Evolutionary conservation across 2,797 vertebrate genomes (phyloP).

Genomic region (Chelon labrosus): DNA sequence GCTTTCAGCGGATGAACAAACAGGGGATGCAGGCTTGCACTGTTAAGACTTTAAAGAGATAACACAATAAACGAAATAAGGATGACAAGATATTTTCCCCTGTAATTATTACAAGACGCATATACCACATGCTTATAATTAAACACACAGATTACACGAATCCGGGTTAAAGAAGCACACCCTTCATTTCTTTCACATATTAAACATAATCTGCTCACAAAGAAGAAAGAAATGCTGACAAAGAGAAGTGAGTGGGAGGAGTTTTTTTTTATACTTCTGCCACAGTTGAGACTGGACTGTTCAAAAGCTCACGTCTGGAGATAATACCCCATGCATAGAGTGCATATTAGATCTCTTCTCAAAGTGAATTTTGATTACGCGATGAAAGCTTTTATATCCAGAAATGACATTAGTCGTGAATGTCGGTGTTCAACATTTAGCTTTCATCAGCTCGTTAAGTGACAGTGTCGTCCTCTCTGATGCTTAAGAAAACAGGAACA

Average conservation of each 20-base stretch:
- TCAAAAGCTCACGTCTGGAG: neutral
- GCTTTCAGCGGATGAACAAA: conserved; percentile 43
- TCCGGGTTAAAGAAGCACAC: neutral
- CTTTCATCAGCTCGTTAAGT: conserved; percentile 2
- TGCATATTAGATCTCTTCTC: neutral
- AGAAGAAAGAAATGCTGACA: neutral
- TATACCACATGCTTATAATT: neutral
- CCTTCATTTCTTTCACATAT: neutral
- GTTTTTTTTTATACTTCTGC: neutral
- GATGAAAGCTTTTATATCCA: neutral
- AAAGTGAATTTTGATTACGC: too few relatives aligned
- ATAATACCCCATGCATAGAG: neutral
- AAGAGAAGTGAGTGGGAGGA: neutral
- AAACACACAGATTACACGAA: neutral
- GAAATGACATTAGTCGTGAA: conserved; percentile 1
- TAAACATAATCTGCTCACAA: neutral
- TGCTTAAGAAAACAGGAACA: neutral
- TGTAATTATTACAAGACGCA: neutral
- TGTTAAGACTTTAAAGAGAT: conserved; percentile 32
- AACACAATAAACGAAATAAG: conserved; percentile 4
- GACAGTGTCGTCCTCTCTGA: neutral
- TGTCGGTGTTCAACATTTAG: neutral
- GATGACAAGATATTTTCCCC: neutral
- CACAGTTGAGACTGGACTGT: neutral
- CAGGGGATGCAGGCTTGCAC: conserved; percentile 3